Base-by-base conservation (phyloP, 2,113 vertebrate genomes). In the Siniperca chuatsi region DNA sequence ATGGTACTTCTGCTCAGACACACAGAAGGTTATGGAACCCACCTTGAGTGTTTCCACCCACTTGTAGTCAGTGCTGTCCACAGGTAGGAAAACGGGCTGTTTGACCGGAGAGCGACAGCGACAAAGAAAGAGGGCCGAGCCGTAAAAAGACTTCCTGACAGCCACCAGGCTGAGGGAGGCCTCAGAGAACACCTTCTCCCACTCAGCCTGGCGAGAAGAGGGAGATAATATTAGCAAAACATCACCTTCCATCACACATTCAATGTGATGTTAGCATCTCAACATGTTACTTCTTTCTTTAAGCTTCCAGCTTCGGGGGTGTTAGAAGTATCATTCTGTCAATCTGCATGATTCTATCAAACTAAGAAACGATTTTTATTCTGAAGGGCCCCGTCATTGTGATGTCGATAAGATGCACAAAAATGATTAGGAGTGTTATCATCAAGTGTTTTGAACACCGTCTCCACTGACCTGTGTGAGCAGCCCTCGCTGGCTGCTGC, bases 11-110 rank as follows among this genome's bases (percentile, higher is more conserved):
- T 6, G 29, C 7, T n/a, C 11, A 52, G 9, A 25, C 25, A 57
- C 5, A 40, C 8, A 57, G 40, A 40, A 40, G 13, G 33, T 78
- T 46, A 29, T 1, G 3, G 1, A 25, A 79, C 88, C 21, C 83
- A 99, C 98, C 97, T 99, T 98, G 67, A 99, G 94, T 2, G 94
- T 94, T 55, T 98, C 97, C 86, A 99, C 97, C 98, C 98, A 99
- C 23, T 84, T 93, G 93, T 95, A 99, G 90, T 96, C 78, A 0
- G 90, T 84, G n/a, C 94, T 84, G 62, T 99, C 97, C 69, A 99
- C 77, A 0, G 97, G 91, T 29, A 99, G 85, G 87, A 97, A 95
- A 65, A 96, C 0, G 0, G 97, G 97, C 57, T 72, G 92, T 85
- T 95, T 93, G 8, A 8, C 48, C 0, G 87, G 83, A 68, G 76